These are phyloP conservation scores for Meloidogyne exigua DNA, from an alignment of 1,140 invertebrate genomes.

Conservation along the genomic window DNA sequence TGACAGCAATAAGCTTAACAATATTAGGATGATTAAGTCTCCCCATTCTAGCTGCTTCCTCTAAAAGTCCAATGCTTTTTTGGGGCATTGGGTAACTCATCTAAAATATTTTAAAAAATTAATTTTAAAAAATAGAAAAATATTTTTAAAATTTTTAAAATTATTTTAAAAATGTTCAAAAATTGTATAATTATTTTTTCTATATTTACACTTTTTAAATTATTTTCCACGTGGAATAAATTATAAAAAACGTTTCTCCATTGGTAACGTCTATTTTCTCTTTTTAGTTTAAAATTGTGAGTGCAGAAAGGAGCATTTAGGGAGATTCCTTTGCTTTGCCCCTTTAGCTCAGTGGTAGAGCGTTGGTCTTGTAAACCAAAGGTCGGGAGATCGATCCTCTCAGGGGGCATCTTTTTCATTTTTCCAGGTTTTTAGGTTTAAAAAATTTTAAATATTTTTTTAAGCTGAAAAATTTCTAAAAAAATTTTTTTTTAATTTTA, in stretches of 20 bases:
- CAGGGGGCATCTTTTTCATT: slow-evolving; percentile 11
- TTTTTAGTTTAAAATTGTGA: neutral
- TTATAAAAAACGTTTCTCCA: neutral
- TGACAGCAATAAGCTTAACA: slow-evolving; percentile 57
- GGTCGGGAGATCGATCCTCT: slow-evolving; percentile 24
- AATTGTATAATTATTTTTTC: neutral
- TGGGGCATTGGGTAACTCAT: slow-evolving; percentile 60
- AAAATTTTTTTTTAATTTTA: neutral
- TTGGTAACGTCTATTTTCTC: neutral
- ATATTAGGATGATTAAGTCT: slow-evolving; percentile 56
- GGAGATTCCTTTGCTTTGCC: neutral
- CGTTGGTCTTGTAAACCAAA: slow-evolving; percentile 25
- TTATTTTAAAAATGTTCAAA: neutral
- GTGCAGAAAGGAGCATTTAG: neutral
- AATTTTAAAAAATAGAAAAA: neutral
- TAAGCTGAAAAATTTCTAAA: too few species aligned
- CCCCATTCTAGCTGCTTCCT: slow-evolving; percentile 56
- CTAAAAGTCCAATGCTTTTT: slow-evolving; percentile 56
- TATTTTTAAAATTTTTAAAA: neutral
- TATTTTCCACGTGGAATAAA: neutral
- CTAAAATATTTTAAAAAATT: slow-evolving; percentile 16
- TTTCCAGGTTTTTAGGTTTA: neutral
- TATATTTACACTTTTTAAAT: neutral
- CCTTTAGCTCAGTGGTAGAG: slow-evolving; percentile 27
- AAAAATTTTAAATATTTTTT: neutral